These are phyloP conservation scores for Erinaceus europaeus DNA, from an alignment of 2,113 vertebrate genomes.

Conservation along the genomic window DNA sequence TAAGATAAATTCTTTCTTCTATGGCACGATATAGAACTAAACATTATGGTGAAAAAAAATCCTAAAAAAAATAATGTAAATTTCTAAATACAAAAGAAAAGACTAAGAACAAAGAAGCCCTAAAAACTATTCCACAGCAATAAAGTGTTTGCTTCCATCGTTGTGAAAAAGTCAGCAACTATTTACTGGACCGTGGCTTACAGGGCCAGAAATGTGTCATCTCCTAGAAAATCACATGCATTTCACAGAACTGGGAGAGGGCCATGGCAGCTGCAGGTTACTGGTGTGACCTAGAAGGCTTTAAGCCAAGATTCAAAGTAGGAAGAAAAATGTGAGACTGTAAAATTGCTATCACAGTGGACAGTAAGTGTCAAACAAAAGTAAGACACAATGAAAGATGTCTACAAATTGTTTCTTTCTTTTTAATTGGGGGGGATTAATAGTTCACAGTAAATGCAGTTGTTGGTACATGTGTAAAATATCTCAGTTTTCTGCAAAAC, in stretches of 20 bases:
- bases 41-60: background rate
- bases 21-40: background rate
- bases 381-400: background rate
- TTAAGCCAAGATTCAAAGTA: background rate
- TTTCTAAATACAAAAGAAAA: background rate
- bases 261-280: background rate
- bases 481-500: too few species aligned
- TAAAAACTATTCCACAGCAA: background rate
- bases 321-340: background rate
- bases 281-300: background rate
- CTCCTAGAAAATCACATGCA: background rate
- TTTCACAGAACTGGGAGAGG: conserved; percentile 1
- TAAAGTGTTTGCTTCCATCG: background rate
- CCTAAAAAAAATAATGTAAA: background rate
- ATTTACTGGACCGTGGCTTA: background rate
- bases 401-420: background rate
- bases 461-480: too few species aligned
- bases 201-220: background rate
- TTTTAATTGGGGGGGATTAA: too few species aligned
- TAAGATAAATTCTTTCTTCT: too few species aligned
- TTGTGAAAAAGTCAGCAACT: background rate
- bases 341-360: background rate
- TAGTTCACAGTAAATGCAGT: too few species aligned
- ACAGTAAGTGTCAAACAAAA: conserved; percentile 18
- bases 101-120: background rate